Base-by-base conservation (phyloP, 1,140 invertebrate species). In the Euborellia annulipes region DNA sequence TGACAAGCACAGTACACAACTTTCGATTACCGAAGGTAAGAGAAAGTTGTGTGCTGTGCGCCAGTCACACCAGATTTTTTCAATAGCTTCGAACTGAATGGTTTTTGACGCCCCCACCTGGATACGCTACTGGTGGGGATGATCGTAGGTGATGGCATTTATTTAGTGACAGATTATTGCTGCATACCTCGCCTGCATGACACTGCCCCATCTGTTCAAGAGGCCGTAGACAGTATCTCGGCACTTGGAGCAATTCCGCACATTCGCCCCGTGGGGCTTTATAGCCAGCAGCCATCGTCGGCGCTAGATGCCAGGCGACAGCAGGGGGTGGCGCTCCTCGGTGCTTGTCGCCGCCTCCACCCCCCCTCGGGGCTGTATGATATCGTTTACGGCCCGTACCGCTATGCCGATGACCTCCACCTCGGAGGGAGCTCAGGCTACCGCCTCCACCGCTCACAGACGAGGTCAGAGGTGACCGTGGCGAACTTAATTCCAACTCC, bases 191-290 rank as follows among this genome's bases (percentile, higher is more conserved):
- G 58, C 81, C 81, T 50, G 78, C 75, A 55, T 78, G 76, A 52
- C 79, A 77, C 46, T 76, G 71, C 38, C 82, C 82, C 36, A 85
- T 64, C 57, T 76, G 79, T 58, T 83, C 78, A 45, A 82, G 63
- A 47, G 78, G 73, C 49, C 72, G 65, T 23, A 85, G 65, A 56
- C 72, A 75, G 53, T 77, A 73, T 46, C 77, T 61, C 9, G 79
- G 75, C 57, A 85, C 75, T 59, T 65, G 70, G 23, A 27, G 23
- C 4, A 27, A 11, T 11, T 27, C 23, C 52, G 60, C 73, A 52
- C 70, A 62, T 56, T 75, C 72, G 30, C 62, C 64, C 59, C 75
- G 73, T 49, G 67, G 66, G 55, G 71, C 71, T 52, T 68, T 73
- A 60, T 73, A 75, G 34, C 68, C 59, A 45, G 72, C 69, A 48